Evolutionary conservation across 2,888 invertebrate species (phyloP).

Genomic region (Furcula furcula): DNA sequence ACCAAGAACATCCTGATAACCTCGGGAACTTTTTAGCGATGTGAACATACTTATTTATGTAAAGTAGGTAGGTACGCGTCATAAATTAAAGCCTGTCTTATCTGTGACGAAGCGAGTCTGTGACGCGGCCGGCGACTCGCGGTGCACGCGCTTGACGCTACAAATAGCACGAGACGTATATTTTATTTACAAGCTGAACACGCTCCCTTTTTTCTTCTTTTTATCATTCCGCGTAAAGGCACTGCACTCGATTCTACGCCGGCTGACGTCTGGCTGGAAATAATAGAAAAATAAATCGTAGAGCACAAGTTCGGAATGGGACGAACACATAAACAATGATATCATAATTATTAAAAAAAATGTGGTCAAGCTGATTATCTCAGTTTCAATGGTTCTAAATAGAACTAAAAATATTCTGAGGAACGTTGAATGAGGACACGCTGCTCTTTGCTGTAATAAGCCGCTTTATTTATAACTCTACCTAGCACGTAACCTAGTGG

Average conservation of each 20-base stretch:
- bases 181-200: constrained; percentile 65
- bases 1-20: not conserved
- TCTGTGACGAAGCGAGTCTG: constrained; percentile 32
- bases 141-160: constrained; percentile 52
- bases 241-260: not conserved
- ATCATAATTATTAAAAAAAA: too few species aligned
- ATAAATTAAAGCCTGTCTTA: constrained; percentile 18
- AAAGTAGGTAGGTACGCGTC: constrained; percentile 15
- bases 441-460: too few species aligned
- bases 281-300: constrained; percentile 3
- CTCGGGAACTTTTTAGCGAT: not conserved
- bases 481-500: too few species aligned
- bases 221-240: constrained; percentile 35
- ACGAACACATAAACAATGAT: too few species aligned
- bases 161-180: constrained; percentile 66
- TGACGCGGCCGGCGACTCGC: constrained; percentile 27
- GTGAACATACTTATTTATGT: not conserved
- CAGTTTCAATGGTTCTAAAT: too few species aligned
- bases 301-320: constrained; percentile 5
- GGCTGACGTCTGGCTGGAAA: too few species aligned
- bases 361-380: too few species aligned
- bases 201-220: constrained; percentile 54
- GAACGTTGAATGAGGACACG: too few species aligned
- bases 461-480: too few species aligned
- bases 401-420: too few species aligned